Base-by-base conservation (phyloP, 2,113 vertebrate genomes). In the Myotis lucifugus region DNA sequence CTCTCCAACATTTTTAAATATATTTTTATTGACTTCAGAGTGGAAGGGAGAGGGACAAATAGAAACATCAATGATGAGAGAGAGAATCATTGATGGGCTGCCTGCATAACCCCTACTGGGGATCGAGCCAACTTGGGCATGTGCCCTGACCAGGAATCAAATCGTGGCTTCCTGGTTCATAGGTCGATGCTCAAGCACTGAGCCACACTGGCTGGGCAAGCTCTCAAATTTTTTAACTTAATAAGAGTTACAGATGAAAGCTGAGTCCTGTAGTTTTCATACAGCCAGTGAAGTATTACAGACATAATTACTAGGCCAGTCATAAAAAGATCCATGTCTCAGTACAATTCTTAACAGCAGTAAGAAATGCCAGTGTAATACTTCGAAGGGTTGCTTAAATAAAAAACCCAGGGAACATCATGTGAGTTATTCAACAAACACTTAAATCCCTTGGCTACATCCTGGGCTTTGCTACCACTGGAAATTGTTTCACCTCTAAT, bases 331-430 rank as follows among this genome's bases (percentile, higher is more conserved):
- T n/a, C 5, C 79, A 87, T 23, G 37, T 54, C 50, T 90, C 50
- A 64, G 76, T 50, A 64, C 5, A 72, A 29, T 59, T 59, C 50
- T 72, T 23, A 89, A 4, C 12, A 70, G 66, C 12, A 66, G 14
- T 0, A 56, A 52, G 29, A 94, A 96, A 97, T 66, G 66, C 70
- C 90, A 56, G 50, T 79, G 70, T 54, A 72, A 73, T 32, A 59
- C 13, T 90, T 78, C 37, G 79, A 91, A 87, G 87, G n/a, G 17
- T 6, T 90, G 34, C 61, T 69, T 83, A 86, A 73, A 77, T 59
- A 56, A 95, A 90, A 88, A 27, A 15, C 56, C 46, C 8, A 56
- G 37, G 61, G 84, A 82, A 84, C 34, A 40, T 5, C 34, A 29
- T 23, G 17, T 5, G 48, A 85, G 52, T 95, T 79, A 78, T 46